phyloP scores from a whole-genome alignment of 37 sponge, comb jelly and placozoan species.

The Halisarca cf. caerulea region DNA sequence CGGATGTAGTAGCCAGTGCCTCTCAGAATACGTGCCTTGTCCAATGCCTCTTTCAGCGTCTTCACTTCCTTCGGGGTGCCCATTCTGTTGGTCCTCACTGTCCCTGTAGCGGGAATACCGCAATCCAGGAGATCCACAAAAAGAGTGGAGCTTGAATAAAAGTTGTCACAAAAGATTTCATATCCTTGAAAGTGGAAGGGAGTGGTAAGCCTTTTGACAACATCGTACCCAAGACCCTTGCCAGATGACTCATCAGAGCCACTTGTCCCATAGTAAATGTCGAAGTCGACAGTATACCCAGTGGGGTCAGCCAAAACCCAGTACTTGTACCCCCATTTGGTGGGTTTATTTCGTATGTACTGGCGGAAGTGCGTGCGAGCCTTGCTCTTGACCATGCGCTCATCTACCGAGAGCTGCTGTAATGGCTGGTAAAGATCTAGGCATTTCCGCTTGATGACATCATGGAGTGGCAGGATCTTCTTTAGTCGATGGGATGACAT shows the following conservation, averaged over 20 bases:
- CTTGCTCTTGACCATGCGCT: constrained; percentile 44
- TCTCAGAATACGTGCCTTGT: not conserved
- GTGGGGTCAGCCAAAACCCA: constrained; percentile 24
- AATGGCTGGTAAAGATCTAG: too few relatives aligned
- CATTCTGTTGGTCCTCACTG: not conserved
- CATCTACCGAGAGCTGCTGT: constrained; percentile 22
- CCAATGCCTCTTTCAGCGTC: not conserved
- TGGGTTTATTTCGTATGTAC: constrained; percentile 59
- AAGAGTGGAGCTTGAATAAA: constrained; percentile 18
- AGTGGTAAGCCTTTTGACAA: not conserved
- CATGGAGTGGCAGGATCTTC: too few relatives aligned
- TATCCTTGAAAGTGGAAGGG: constrained; percentile 17
- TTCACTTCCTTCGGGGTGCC: constrained; percentile 20
- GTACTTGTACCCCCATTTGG: constrained; percentile 55
- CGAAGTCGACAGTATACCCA: constrained; percentile 45
- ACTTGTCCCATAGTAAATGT: constrained; percentile 42
- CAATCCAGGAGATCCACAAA: not conserved
- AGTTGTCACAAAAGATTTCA: constrained; percentile 26
- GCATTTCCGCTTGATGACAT: too few relatives aligned
- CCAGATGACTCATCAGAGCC: not conserved
- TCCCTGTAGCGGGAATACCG: constrained; percentile 25
- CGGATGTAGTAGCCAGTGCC: constrained; percentile 42
- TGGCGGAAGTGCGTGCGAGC: constrained; percentile 1
- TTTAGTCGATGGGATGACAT: too few relatives aligned
- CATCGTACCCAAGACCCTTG: constrained; percentile 16